Evolutionary conservation across 2,113 vertebrate genomes (phyloP).

Genomic region (Pantherophis guttatus): DNA sequence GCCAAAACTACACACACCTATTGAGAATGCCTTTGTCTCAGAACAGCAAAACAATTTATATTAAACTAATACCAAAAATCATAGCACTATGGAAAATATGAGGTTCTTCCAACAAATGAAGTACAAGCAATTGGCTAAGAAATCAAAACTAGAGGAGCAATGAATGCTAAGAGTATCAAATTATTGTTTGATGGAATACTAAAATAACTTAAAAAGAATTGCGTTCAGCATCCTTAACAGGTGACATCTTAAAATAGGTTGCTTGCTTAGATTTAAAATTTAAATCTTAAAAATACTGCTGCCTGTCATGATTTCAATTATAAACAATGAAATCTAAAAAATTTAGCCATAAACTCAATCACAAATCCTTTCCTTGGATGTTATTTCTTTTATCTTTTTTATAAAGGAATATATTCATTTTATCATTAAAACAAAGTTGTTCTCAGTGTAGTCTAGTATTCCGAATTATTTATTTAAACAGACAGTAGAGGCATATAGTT

Average conservation of each 20-base stretch:
- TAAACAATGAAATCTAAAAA: neutral
- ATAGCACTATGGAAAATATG: neutral
- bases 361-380: neutral
- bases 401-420: constrained; percentile 45
- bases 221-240: constrained; percentile 8
- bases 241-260: constrained; percentile 16
- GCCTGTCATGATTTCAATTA: constrained; percentile 14
- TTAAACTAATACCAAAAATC: neutral
- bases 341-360: constrained; percentile 2
- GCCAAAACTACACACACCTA: neutral
- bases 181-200: neutral
- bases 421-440: constrained; percentile 43
- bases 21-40: neutral
- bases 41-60: neutral
- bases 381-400: constrained; percentile 37
- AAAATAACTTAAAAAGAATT: constrained; percentile 23
- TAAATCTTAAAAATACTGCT: constrained; percentile 39
- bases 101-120: neutral
- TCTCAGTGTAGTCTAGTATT: constrained; percentile 9
- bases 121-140: neutral
- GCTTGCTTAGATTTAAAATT: constrained; percentile 38
- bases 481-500: constrained; percentile 52
- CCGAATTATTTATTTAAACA: constrained; percentile 60
- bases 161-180: neutral
- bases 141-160: neutral